Evolutionary conservation across 2,113 vertebrate species (phyloP).

Genomic region (Corvus hawaiiensis): DNA sequence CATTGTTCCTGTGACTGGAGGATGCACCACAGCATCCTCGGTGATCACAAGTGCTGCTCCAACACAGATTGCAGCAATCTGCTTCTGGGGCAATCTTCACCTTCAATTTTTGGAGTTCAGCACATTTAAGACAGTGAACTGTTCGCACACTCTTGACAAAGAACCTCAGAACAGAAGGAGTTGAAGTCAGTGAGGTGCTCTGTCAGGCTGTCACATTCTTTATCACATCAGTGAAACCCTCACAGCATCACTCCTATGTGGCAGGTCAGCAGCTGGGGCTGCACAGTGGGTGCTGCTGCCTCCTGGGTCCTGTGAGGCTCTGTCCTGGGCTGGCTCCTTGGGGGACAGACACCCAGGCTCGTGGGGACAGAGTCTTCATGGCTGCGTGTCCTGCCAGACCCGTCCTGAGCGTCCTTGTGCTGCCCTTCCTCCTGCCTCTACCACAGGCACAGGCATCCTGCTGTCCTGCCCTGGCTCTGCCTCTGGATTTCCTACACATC

Average conservation of each 20-base stretch:
- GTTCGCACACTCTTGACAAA: not conserved
- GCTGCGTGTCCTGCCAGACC: not conserved
- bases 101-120: not conserved
- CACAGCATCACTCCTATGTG: not conserved
- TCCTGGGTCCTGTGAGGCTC: not conserved
- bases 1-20: not conserved
- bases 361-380: rapidly evolving
- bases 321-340: not conserved
- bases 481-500: not conserved
- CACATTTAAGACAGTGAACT: not conserved
- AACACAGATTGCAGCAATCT: not conserved
- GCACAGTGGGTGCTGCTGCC: not conserved
- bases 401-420: not conserved
- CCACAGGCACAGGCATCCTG: not conserved
- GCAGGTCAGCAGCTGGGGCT: not conserved
- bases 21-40: not conserved
- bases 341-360: not conserved
- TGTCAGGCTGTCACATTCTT: not conserved
- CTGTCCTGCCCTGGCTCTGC: not conserved
- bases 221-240: not conserved
- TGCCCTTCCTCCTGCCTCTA: not conserved
- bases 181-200: not conserved
- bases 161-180: not conserved
- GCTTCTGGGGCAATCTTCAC: not conserved
- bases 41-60: not conserved